phyloP scores from a whole-genome alignment of 2,888 invertebrate genomes.

The Linnaemya tessellans region DNA sequence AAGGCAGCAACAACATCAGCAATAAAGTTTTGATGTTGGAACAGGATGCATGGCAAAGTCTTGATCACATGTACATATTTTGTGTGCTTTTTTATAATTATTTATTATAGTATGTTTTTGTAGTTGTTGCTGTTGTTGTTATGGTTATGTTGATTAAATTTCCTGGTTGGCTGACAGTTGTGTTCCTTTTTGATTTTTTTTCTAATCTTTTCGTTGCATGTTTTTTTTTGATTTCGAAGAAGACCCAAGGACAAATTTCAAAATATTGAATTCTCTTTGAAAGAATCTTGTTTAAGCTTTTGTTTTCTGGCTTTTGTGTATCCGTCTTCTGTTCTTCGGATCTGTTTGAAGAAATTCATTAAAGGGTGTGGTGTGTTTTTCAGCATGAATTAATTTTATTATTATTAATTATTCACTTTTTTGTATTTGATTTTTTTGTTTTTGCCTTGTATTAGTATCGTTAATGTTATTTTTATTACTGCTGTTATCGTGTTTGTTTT shows the following conservation, averaged over 20 bases:
- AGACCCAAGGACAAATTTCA: slow-evolving; percentile 41
- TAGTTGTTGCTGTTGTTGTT: slow-evolving; percentile 48
- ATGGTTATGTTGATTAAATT: slow-evolving; percentile 38
- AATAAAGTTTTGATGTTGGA: background rate
- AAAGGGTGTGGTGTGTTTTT: slow-evolving; percentile 62
- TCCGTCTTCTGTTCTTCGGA: background rate
- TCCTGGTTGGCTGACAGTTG: slow-evolving; percentile 2
- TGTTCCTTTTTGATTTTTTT: slow-evolving; percentile 37
- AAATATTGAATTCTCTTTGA: background rate
- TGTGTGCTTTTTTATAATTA: slow-evolving; percentile 1
- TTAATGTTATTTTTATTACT: slow-evolving; percentile 22
- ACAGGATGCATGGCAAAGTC: slow-evolving; percentile 14
- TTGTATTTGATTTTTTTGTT: background rate
- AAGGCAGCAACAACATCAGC: slow-evolving; percentile 13
- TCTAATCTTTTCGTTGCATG: background rate
- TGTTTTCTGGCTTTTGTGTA: background rate
- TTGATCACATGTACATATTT: slow-evolving; percentile 32
- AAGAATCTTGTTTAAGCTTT: slow-evolving; percentile 20
- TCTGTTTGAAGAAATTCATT: slow-evolving; percentile 27
- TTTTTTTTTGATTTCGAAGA: slow-evolving; percentile 4
- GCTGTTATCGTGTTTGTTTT: slow-evolving; percentile 60
- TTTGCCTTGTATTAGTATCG: slow-evolving; percentile 27
- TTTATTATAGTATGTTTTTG: slow-evolving; percentile 5
- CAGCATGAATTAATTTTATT: slow-evolving; percentile 7
- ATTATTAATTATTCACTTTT: background rate